Evolutionary conservation across 2,797 vertebrate genomes (phyloP).

Genomic region (Poeciliopsis paucimaculata): DNA sequence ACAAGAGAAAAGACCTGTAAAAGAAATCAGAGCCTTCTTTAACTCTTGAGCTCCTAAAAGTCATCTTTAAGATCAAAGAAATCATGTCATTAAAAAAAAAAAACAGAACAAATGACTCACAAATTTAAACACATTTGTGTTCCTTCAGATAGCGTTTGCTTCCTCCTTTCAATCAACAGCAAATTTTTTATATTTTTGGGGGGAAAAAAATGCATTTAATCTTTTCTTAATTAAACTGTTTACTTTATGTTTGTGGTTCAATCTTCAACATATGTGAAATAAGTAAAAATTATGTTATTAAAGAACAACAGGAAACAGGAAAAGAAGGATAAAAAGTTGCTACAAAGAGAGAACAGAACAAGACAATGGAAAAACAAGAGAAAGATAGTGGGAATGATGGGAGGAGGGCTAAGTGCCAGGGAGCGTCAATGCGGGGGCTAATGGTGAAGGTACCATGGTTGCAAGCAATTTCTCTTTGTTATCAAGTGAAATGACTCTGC

Average conservation of each 20-base stretch:
- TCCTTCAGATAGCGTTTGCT: not conserved
- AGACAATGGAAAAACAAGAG: slow-evolving; percentile 62
- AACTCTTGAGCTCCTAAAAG: slow-evolving; percentile 11
- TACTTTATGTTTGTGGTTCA: slow-evolving; percentile 1
- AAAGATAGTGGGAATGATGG: slow-evolving; percentile 44
- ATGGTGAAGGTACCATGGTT: slow-evolving; percentile 79
- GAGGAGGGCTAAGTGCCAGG: slow-evolving; percentile 60
- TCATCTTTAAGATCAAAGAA: not conserved
- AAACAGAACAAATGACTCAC: not conserved
- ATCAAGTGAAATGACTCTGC: slow-evolving; percentile 99
- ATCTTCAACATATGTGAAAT: slow-evolving; percentile 46
- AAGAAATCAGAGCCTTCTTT: slow-evolving; percentile 22
- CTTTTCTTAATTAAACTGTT: not conserved
- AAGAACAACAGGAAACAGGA: slow-evolving; percentile 40
- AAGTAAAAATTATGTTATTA: slow-evolving; percentile 50
- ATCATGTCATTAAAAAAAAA: not conserved
- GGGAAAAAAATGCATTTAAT: not conserved
- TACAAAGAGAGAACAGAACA: slow-evolving; percentile 50
- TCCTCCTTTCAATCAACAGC: not conserved
- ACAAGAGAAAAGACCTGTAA: slow-evolving; percentile 37
- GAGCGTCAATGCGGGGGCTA: slow-evolving; percentile 72
- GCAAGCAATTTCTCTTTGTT: slow-evolving; percentile 96
- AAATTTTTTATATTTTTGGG: not conserved
- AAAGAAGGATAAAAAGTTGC: slow-evolving; percentile 55
- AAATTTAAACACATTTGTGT: not conserved